phyloP scores from a whole-genome alignment of 1,140 invertebrate genomes.

The Ostrea denselamellosa region DNA sequence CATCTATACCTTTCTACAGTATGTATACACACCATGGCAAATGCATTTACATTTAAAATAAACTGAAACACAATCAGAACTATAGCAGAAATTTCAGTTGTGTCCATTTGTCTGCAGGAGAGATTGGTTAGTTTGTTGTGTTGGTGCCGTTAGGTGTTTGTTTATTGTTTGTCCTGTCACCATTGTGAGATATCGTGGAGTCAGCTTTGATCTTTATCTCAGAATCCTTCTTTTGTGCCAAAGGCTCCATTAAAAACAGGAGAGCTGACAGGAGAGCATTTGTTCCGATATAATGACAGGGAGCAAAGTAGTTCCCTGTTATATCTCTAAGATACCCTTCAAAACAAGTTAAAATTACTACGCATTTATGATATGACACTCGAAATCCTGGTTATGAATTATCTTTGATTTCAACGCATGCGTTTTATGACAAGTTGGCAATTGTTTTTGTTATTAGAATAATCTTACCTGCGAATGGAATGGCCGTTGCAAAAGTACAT shows the following conservation, averaged over 20 bases:
- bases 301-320: neutral
- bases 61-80: too few relatives aligned
- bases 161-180: neutral
- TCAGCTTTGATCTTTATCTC: neutral
- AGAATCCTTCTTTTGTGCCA: neutral
- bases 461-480: neutral
- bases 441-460: too few relatives aligned
- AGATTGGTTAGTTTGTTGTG: too few relatives aligned
- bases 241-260: neutral
- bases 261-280: neutral
- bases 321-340: neutral
- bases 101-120: too few relatives aligned
- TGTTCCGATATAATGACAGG: neutral
- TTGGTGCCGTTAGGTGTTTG: too few relatives aligned
- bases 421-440: neutral
- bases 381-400: neutral
- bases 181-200: neutral
- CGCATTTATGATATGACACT: neutral
- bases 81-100: too few relatives aligned
- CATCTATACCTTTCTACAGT: too few relatives aligned
- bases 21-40: too few relatives aligned
- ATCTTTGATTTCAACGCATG: neutral
- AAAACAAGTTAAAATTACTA: neutral
- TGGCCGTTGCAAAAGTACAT: neutral
- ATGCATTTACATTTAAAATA: too few relatives aligned